Conservation (phyloP, 2,888 invertebrate species). For the Lepidonotus clava region DNA sequence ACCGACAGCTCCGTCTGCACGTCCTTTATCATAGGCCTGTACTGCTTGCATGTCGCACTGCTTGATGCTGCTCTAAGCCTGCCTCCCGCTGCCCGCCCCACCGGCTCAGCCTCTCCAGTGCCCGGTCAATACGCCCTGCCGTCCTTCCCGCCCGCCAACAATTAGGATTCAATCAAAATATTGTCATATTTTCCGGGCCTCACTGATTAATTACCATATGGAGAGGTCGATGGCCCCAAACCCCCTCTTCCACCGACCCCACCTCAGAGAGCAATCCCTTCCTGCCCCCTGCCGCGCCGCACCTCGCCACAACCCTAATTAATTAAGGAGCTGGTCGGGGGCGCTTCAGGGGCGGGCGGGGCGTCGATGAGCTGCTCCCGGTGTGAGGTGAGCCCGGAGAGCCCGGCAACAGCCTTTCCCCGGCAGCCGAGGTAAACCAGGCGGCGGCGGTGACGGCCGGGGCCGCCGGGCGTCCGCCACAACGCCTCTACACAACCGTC, state of each 20-base stretch:
- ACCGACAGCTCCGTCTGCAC: neutral
- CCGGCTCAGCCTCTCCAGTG: neutral
- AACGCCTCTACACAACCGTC: too few relatives aligned
- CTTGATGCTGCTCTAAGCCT: neutral
- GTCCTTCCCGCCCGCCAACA: neutral
- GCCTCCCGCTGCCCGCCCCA: neutral
- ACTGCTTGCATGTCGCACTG: neutral
- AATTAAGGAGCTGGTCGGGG: constrained; percentile 24
- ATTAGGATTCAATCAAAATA: constrained; percentile 52
- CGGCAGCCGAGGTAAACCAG: neutral
- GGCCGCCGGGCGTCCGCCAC: neutral
- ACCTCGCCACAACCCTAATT: neutral
- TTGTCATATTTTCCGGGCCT: constrained; percentile 35
- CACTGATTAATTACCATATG: constrained; percentile 46
- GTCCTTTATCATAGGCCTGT: neutral
- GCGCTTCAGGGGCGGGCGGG: neutral
- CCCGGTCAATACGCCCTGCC: neutral
- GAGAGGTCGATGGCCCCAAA: neutral
- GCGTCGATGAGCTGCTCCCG: neutral
- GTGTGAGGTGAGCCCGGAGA: neutral
- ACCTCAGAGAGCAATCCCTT: neutral
- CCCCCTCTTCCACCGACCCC: neutral
- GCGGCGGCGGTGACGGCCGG: neutral
- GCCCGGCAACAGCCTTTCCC: neutral
- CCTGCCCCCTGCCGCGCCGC: constrained; percentile 1